Base-by-base conservation (phyloP, 2,113 vertebrate genomes). In the Corythaeola cristata region DNA sequence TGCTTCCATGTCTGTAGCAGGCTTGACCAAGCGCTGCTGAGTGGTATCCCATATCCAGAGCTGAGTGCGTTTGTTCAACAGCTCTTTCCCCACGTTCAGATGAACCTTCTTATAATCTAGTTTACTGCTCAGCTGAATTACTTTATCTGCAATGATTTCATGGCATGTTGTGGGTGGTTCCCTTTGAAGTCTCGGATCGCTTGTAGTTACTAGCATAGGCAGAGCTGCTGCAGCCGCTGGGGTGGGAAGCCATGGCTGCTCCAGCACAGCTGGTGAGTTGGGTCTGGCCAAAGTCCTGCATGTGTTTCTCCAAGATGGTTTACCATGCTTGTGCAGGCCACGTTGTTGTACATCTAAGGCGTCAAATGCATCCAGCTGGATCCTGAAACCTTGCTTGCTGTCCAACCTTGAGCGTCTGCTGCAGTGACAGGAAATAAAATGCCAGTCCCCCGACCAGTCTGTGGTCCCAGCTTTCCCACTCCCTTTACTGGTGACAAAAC, bases 241-340 rank as follows among this genome's bases (percentile, higher is more conserved):
- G 37, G 12, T 47, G 56, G 75, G 69, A 76, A 53, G 88, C 22
- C 3, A 52, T 5, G 56, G 37, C 50, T 47, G 37, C 37, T 78
- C 37, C n/a, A 32, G 32, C 13, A 1, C 3, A 26, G 69, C 45
- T 28, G n/a, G 3, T 24, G 20, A 59, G 2, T 53, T 13, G 1
- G 73, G 24, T 3, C 11, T 32, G 32, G 55, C 67, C 44, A 5
- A 17, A 22, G 30, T 33, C 60, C 53, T 74, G 47, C 50, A 3
- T 8, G 33, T 6, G 55, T 11, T 69, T 84, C 67, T n/a, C 62
- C 56, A 18, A 3, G 39, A 15, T 10, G 58, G 13, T 13, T 63
- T 41, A 2, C 59, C 18, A 1, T 7, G 47, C 59, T 35, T 10
- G 10, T 28, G 39, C 52, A 45, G 73, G 27, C 32, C n/a, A 7